Evolutionary conservation across 2,888 invertebrate species (phyloP).

Genomic region (Hypomecis atomaria): DNA sequence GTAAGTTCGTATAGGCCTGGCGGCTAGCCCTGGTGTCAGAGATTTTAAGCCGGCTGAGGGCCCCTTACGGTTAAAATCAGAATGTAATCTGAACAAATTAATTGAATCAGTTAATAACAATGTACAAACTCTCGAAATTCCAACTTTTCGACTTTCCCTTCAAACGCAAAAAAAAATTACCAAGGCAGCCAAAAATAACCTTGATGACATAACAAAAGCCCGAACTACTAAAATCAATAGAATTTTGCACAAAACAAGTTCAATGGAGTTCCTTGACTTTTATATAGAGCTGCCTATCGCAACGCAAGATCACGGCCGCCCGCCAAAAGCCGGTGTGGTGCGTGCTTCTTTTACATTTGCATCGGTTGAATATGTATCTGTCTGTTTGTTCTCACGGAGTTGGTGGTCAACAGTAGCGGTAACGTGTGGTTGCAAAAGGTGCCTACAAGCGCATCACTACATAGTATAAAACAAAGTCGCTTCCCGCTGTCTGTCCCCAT

Average conservation of each 20-base stretch:
- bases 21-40: too few species aligned
- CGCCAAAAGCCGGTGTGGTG: constrained; percentile 33
- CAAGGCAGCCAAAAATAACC: not conserved
- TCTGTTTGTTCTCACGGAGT: constrained; percentile 13
- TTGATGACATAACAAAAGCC: constrained; percentile 26
- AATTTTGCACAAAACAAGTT: constrained; percentile 33
- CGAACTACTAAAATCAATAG: constrained; percentile 16
- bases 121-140: too few species aligned
- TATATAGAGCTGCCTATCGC: constrained; percentile 30
- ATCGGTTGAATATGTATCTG: constrained; percentile 13
- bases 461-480: too few species aligned
- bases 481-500: too few species aligned
- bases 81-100: too few species aligned
- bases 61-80: too few species aligned
- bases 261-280: constrained; percentile 44
- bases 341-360: constrained; percentile 26
- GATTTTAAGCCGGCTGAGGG: too few species aligned
- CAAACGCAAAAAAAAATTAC: not conserved
- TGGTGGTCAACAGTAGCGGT: not conserved
- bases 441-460: too few species aligned
- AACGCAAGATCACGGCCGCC: constrained; percentile 44
- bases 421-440: too few species aligned
- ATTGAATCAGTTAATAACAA: too few species aligned
- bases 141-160: not conserved
- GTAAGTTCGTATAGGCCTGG: too few species aligned